A percentile compares a stretch with the other conserved stretches of the same genome.
Evolutionary conservation across 37 sponge, comb jelly and placozoan genomes (phyloP).

Genomic region (Ianthella basta): DNA sequence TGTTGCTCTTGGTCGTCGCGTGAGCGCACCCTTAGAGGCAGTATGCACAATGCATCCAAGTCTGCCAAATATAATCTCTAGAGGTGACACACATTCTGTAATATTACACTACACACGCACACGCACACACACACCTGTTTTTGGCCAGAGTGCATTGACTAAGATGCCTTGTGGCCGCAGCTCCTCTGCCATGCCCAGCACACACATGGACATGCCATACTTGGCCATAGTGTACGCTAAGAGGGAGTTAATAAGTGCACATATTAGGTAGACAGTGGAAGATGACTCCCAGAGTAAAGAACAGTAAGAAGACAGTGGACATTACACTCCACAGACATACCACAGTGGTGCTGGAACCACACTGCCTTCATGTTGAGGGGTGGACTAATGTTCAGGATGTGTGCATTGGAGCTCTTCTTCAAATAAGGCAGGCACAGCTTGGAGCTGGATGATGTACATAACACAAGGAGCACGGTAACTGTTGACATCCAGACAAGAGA

Average conservation of each 20-base stretch:
- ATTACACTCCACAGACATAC: slow-evolving; percentile 38
- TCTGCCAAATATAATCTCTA: too few species aligned
- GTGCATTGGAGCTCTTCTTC: slow-evolving; percentile 84
- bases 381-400: slow-evolving; percentile 97
- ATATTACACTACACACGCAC: not conserved
- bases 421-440: slow-evolving; percentile 96
- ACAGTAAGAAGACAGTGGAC: too few species aligned
- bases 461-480: not conserved
- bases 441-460: slow-evolving; percentile 52
- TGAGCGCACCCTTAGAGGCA: too few species aligned
- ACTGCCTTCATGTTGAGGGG: slow-evolving; percentile 93
- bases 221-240: slow-evolving; percentile 98
- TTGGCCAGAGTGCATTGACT: slow-evolving; percentile 95
- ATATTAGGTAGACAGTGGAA: too few species aligned
- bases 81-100: not conserved
- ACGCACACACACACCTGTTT: slow-evolving; percentile 67
- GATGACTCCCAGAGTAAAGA: too few species aligned
- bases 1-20: too few species aligned
- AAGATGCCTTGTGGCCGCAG: slow-evolving; percentile 83
- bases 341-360: slow-evolving; percentile 95
- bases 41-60: too few species aligned
- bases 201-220: slow-evolving; percentile 99
- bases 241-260: not conserved
- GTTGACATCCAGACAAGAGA: not conserved
- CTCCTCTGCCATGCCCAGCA: slow-evolving; percentile 95